Evolutionary conservation across 1,140 invertebrate species (phyloP), one percentile per base, ranked within the genome.

Genomic region (Augochlora pura): DNA sequence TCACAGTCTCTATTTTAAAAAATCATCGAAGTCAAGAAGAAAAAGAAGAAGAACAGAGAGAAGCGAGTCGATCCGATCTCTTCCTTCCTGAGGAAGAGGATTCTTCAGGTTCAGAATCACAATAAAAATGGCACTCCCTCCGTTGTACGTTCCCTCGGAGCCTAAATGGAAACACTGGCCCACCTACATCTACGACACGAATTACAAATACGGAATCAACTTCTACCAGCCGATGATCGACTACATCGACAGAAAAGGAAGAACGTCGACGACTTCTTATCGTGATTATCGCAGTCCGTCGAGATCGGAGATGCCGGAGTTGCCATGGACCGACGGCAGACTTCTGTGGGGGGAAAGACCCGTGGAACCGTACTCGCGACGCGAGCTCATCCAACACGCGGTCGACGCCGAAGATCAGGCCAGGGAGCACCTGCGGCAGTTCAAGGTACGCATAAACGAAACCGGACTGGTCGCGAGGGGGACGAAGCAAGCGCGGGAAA

Each of bases 141-240:
- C 86, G 59, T 78, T 87, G 42, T 84, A 93, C 57, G 91, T 94
- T 86, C 95, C 95, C 1, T 23, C 89, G 16, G 89, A 90, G n/a
- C 69, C 91, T 7, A 89, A 88, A 76, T 93, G 92, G 92, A 88
- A 81, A 9, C 91, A 91, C 75, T 64, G 82, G 63, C 94, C 94
- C n/a, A 96, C 95, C 2, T 91, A 94, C 32, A 94, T 96, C 38
- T 97, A 97, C 88, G 95, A 96, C 81, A 94, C 95, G 88, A 97
- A 97, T 92, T 97, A 97, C 91, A 95, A 95, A 52, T 96, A 95
- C 82, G 96, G 95, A 8, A 96, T 97, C 68, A 96, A 97, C 88
- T 96, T 94, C 90, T 97, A 97, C 90, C 96, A 97, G 88, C 96
- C 96, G 16, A 96, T 97, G 96, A 95, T 97, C 77, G 96, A 97